Percentiles rank a stretch among this genome's conserved stretches.
These are phyloP conservation scores for Spea multiplicata DNA, from an alignment of 2,113 vertebrate genomes.

Conservation along the genomic window DNA sequence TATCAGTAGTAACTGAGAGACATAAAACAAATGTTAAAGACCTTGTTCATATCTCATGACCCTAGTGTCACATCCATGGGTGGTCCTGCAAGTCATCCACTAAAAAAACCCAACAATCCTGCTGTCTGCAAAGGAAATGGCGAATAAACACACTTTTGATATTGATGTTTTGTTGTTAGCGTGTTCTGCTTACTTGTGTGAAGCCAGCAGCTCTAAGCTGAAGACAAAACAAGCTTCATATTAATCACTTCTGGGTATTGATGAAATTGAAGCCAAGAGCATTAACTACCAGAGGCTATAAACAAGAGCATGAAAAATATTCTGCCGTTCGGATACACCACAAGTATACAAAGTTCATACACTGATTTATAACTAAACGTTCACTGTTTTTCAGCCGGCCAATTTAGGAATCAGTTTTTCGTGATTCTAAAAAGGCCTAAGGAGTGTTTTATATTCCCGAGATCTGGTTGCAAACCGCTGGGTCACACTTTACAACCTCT, in stretches of 20 bases:
- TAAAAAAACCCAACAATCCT: too few species aligned
- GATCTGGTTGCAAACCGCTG: slow-evolving; percentile 40
- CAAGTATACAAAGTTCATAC: slow-evolving; percentile 46
- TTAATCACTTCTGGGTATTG: slow-evolving; percentile 39
- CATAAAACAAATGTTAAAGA: too few species aligned
- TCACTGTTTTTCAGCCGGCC: slow-evolving; percentile 13
- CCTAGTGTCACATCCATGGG: too few species aligned
- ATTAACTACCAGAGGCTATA: slow-evolving; percentile 43
- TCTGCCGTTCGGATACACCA: slow-evolving; percentile 31
- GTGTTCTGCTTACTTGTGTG: slow-evolving; percentile 1
- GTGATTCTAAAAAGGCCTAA: slow-evolving; percentile 30
- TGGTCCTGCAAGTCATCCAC: too few species aligned
- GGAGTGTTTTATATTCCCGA: slow-evolving; percentile 40
- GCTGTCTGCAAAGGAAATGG: too few species aligned
- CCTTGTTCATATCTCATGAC: too few species aligned
- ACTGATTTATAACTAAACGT: slow-evolving; percentile 42
- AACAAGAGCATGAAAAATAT: slow-evolving; percentile 46
- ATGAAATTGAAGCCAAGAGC: slow-evolving; percentile 34
- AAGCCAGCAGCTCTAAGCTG: slow-evolving; percentile 6
- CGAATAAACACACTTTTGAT: background rate
- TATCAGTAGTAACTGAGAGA: too few species aligned
- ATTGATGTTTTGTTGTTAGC: slow-evolving; percentile 7
- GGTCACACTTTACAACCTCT: slow-evolving; percentile 37
- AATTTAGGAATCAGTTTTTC: slow-evolving; percentile 36
- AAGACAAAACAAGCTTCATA: slow-evolving; percentile 6